These are phyloP conservation scores for Cantharis flavilabris DNA, from an alignment of 2,888 invertebrate genomes.

Conservation along the genomic window DNA sequence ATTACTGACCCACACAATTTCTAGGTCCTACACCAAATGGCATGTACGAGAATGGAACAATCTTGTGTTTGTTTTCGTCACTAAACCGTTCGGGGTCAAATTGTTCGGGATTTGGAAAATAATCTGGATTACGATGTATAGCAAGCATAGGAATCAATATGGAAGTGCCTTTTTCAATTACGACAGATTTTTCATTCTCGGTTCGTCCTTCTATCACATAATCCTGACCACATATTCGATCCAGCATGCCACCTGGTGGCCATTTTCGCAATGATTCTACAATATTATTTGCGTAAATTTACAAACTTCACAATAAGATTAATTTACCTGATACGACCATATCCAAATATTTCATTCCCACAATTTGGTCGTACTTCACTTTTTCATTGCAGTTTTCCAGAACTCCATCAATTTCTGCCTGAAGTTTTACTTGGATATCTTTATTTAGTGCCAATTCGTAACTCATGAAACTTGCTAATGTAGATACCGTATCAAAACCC, in stretches of 20 bases:
- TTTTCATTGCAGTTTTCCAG: background rate
- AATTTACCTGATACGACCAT: constrained; percentile 11
- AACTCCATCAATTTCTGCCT: background rate
- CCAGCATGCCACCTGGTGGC: constrained; percentile 51
- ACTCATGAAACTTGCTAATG: constrained; percentile 45
- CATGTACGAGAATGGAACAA: constrained; percentile 58
- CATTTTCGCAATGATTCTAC: constrained; percentile 58
- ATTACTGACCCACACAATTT: constrained; percentile 46
- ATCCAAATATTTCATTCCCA: constrained; percentile 15
- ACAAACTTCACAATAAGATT: background rate
- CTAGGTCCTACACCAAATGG: constrained; percentile 58
- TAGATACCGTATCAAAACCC: constrained; percentile 43
- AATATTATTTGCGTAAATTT: constrained; percentile 6
- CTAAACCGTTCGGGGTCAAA: constrained; percentile 61
- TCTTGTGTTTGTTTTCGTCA: constrained; percentile 57
- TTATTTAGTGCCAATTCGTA: constrained; percentile 50
- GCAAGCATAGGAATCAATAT: constrained; percentile 57
- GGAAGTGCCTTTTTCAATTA: constrained; percentile 1
- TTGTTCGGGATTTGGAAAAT: constrained; percentile 59
- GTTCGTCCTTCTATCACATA: constrained; percentile 47
- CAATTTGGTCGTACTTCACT: constrained; percentile 6
- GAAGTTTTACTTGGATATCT: constrained; percentile 47
- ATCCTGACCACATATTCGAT: constrained; percentile 55
- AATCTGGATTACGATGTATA: constrained; percentile 60
- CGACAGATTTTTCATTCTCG: constrained; percentile 22